Base-by-base conservation (phyloP, 2,888 invertebrate genomes). In the Syritta pipiens region DNA sequence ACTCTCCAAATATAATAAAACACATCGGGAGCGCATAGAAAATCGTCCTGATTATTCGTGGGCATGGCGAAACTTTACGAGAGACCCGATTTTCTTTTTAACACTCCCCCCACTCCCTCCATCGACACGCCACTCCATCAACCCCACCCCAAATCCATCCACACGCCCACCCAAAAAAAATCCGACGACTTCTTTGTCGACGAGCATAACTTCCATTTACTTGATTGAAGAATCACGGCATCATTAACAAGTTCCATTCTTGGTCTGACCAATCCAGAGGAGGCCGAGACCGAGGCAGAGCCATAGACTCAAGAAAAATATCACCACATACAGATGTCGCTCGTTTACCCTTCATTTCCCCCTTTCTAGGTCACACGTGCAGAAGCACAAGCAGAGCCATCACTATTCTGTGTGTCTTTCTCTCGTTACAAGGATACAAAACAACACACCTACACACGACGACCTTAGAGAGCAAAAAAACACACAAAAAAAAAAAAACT, bases 331-430 rank as follows among this genome's bases (percentile, higher is more conserved):
- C 71, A 77, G 77, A 71, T 77, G 77, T 77, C 77, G 65, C 77
- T 65, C 60, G 30, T 67, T 71, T 77, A 77, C 77, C 77, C 71
- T 77, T 77, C 60, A 65, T 60, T 53, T 59, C 51, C 48, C 28
- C 35, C 48, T 60, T 77, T 77, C 77, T 77, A 77, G 77, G 77
- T 77, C 77, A 77, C 77, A 77, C 77, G 77, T 77, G 77, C 53
- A 49, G 60, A 55, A 48, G 35, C 53, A n/a, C n/a, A n/a, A n/a
- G n/a, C n/a, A n/a, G n/a, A n/a, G n/a, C n/a, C n/a, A n/a, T n/a
- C n/a, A n/a, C n/a, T n/a, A n/a, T n/a, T 65, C 26, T 1, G 40
- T 51, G 46, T 60, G 51, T 35, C 46, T 55, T 37, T 59, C 46
- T 40, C 46, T 35, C 51, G 14, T 55, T 46, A n/a, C n/a, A n/a